Evolutionary conservation across 2,888 invertebrate genomes (phyloP).

Genomic region (Polydrusus cervinus): DNA sequence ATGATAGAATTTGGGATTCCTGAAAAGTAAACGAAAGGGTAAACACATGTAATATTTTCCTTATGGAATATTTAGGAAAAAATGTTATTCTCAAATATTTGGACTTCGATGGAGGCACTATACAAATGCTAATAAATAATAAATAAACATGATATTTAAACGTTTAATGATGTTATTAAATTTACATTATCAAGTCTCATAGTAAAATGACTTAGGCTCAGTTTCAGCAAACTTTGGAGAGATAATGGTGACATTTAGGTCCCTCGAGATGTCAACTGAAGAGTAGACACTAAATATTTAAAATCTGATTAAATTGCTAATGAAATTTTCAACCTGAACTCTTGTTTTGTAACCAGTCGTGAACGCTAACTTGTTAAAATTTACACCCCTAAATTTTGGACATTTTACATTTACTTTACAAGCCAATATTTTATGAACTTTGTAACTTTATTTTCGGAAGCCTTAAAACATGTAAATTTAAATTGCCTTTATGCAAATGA

Average conservation of each 20-base stretch:
- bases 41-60: too few species aligned
- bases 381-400: slow-evolving; percentile 35
- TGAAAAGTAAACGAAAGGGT: too few species aligned
- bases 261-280: slow-evolving; percentile 26
- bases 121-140: background rate
- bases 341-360: slow-evolving; percentile 31
- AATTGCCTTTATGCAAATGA: slow-evolving; percentile 43
- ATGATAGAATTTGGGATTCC: too few species aligned
- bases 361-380: slow-evolving; percentile 45
- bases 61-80: too few species aligned
- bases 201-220: slow-evolving; percentile 22
- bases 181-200: slow-evolving; percentile 9
- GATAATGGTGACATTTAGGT: slow-evolving; percentile 29
- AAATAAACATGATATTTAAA: background rate
- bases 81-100: too few species aligned
- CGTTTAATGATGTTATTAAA: slow-evolving; percentile 8
- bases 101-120: too few species aligned
- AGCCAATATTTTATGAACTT: slow-evolving; percentile 32
- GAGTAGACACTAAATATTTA: slow-evolving; percentile 61
- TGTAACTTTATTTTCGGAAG: slow-evolving; percentile 27
- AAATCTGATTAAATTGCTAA: slow-evolving; percentile 64
- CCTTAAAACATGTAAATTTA: slow-evolving; percentile 37
- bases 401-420: slow-evolving; percentile 39
- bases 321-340: slow-evolving; percentile 59
- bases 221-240: slow-evolving; percentile 36